Percentiles rank a stretch among this genome's conserved stretches.
These are phyloP conservation scores for Saccostrea echinata DNA, from an alignment of 1,140 invertebrate genomes.

Conservation along the genomic window DNA sequence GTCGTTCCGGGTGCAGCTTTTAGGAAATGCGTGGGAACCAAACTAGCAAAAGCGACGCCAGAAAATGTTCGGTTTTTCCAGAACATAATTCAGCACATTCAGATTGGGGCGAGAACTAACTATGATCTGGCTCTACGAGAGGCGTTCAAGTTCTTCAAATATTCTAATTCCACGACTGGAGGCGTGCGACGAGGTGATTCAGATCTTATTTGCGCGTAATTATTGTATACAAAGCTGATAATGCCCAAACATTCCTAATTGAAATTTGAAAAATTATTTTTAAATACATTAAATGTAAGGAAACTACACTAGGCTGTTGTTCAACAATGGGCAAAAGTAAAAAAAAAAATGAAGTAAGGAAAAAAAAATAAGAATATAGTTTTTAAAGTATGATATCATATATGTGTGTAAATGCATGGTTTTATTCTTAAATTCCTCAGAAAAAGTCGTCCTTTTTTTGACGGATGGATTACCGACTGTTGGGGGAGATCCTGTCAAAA, in stretches of 20 bases:
- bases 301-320: too few species aligned
- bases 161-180: neutral
- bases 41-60: constrained; percentile 39
- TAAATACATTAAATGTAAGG: too few species aligned
- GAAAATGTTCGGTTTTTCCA: constrained; percentile 32
- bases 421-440: neutral
- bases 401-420: neutral
- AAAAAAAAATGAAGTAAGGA: too few species aligned
- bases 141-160: constrained; percentile 36
- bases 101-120: constrained; percentile 6
- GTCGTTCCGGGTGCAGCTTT: constrained; percentile 7
- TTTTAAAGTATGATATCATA: too few species aligned
- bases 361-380: too few species aligned
- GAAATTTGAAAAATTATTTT: too few species aligned
- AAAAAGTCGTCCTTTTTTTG: constrained; percentile 45
- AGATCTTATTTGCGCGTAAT: neutral
- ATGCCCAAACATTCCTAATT: too few species aligned
- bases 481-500: constrained; percentile 38
- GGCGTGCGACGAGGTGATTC: neutral
- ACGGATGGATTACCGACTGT: constrained; percentile 42
- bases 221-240: neutral
- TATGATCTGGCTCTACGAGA: constrained; percentile 33
- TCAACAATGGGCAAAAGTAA: too few species aligned
- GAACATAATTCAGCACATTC: neutral
- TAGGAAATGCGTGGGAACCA: constrained; percentile 30